phyloP scores from a whole-genome alignment of 53 echinoderm and acorn worm species.

The Luidia sarsii region DNA sequence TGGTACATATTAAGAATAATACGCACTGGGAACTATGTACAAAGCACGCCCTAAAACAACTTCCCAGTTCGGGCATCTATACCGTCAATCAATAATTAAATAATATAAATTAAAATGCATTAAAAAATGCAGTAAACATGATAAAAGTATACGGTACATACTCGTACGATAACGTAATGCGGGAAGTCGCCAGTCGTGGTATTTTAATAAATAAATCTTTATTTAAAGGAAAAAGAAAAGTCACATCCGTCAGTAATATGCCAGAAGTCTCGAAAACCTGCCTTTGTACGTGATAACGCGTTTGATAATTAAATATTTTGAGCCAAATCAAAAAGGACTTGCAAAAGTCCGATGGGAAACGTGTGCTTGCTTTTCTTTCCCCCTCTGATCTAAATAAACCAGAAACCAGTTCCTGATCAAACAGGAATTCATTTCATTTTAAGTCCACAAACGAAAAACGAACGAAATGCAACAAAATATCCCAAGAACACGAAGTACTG shows the following conservation, averaged over 20 bases:
- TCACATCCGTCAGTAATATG: no score
- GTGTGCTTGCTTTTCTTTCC: no score
- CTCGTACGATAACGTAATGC: constrained; percentile 3
- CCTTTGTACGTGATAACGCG: no score
- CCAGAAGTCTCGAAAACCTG: no score
- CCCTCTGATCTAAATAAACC: no score
- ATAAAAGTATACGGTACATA: constrained; percentile 16
- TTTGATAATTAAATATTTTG: no score
- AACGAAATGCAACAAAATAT: neutral
- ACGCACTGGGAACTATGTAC: constrained; percentile 32
- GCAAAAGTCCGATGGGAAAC: no score
- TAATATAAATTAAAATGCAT: constrained; percentile 54
- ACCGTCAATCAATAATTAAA: constrained; percentile 43
- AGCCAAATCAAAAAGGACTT: no score
- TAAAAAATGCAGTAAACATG: constrained; percentile 37
- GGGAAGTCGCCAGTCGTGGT: constrained; percentile 4
- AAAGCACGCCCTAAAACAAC: constrained; percentile 41
- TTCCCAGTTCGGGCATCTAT: constrained; percentile 43
- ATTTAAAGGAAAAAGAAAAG: no score
- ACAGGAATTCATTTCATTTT: no score
- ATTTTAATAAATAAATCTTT: constrained; percentile 42
- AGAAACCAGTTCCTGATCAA: no score
- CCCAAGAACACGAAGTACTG: neutral
- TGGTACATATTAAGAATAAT: constrained; percentile 41
- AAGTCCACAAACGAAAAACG: neutral